Evolutionary conservation across 2,888 invertebrate species (phyloP).

Genomic region (Endomychus coccineus): DNA sequence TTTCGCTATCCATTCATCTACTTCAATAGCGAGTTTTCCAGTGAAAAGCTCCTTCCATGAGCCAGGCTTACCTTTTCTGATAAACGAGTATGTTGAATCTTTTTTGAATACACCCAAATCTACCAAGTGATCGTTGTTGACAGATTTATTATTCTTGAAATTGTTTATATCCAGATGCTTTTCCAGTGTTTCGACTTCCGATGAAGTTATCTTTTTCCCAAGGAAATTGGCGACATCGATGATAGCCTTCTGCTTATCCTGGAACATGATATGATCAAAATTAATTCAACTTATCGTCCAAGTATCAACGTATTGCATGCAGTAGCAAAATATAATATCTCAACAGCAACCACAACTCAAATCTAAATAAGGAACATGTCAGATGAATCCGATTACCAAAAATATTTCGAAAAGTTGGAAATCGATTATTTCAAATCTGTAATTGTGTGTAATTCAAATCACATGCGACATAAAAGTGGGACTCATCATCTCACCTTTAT

Average conservation of each 20-base stretch:
- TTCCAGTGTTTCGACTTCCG: slow-evolving; percentile 53
- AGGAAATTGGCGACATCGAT: slow-evolving; percentile 54
- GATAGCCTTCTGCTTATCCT: slow-evolving; percentile 54
- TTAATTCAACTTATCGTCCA: too few species aligned
- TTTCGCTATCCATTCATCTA: slow-evolving; percentile 7
- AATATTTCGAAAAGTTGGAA: too few species aligned
- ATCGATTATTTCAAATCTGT: too few species aligned
- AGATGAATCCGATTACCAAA: too few species aligned
- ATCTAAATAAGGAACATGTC: too few species aligned
- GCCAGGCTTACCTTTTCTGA: slow-evolving; percentile 10
- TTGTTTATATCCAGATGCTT: slow-evolving; percentile 68
- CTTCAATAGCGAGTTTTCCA: slow-evolving; percentile 5
- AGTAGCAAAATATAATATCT: too few species aligned
- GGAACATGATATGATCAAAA: slow-evolving; percentile 24
- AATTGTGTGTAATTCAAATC: too few species aligned
- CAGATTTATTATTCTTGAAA: slow-evolving; percentile 70
- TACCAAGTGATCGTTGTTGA: slow-evolving; percentile 52
- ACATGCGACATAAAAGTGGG: too few species aligned
- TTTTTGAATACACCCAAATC: slow-evolving; percentile 6
- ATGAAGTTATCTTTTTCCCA: slow-evolving; percentile 47
- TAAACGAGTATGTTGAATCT: slow-evolving; percentile 9
- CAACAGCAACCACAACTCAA: too few species aligned
- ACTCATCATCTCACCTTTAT: slow-evolving; percentile 49
- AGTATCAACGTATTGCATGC: too few species aligned
- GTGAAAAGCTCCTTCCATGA: slow-evolving; percentile 8